Base-by-base conservation (phyloP, 2,888 invertebrate species). In the Epinotia brunnichana region DNA sequence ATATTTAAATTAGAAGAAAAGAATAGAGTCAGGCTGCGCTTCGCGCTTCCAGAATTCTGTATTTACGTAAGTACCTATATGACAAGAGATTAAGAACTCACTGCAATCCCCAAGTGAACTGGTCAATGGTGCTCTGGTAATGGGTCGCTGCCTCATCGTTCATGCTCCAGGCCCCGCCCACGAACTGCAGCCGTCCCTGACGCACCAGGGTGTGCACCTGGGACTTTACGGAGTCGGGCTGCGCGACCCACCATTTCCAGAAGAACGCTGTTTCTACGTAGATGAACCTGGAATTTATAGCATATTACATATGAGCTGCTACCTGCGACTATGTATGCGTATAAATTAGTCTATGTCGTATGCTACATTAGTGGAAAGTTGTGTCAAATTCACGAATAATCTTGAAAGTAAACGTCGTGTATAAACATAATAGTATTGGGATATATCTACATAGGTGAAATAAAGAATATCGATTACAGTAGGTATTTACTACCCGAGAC, bases 181-280 rank as follows among this genome's bases (percentile, higher is more conserved):
- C 95, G 75, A 97, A 96, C 89, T 97, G 96, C 41, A 97, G 89
- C 74, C 96, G 94, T 0, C 97, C 97, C 76, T 95, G 94, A 0
- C 95, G 90, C 0, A 98, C 96, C 41, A 98, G 89, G 9, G 89
- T 89, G 72, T 94, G 95, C 0, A 98, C 96, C 73, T 83, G 84
- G 17, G 95, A 87, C 76, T 95, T 94, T 0, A 93, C 88, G 0
- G 84, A 85, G 0, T 95, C 93, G 4, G 94, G 84, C 83, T 97
- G 97, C 29, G 95, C 94, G 10, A 93, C 90, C 97, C 97, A 98
- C 97, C 97, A 97, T 74, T 97, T 96, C 93, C 96, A 96, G 85
- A 98, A 96, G 90, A 96, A 98, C 0, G 97, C 96, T 0, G 97
- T 96, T 83, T 98, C 98, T 2, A 97, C 97, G 83, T 97, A 98